These are phyloP conservation scores for Capreolus pygargus DNA, from an alignment of 2,113 vertebrate species.

Conservation along the genomic window DNA sequence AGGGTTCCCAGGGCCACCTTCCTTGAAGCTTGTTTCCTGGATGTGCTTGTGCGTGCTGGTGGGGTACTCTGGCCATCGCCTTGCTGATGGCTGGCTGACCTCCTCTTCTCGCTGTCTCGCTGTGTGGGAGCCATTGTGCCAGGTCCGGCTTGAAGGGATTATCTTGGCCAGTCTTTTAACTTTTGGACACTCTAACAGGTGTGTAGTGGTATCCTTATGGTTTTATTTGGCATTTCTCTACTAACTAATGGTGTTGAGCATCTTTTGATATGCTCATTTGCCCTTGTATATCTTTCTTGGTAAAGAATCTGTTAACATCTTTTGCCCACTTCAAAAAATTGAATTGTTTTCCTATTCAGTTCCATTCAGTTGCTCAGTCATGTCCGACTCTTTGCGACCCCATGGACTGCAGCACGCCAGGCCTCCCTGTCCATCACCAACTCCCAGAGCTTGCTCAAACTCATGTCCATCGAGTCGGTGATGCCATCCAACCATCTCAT, in stretches of 20 bases:
- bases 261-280: background rate
- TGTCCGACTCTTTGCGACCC: background rate
- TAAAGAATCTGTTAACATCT: background rate
- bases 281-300: background rate
- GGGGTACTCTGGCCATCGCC: slow-evolving; percentile 89
- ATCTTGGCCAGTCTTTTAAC: background rate
- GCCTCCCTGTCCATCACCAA: background rate
- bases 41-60: slow-evolving; percentile 91
- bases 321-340: background rate
- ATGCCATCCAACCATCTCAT: background rate
- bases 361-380: background rate
- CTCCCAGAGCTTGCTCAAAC: background rate
- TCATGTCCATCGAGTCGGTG: background rate
- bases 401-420: background rate
- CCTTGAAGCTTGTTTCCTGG: slow-evolving; percentile 89
- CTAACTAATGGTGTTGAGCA: background rate
- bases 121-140: slow-evolving; percentile 87
- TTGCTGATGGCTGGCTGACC: slow-evolving; percentile 90
- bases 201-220: background rate
- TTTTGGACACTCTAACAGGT: background rate
- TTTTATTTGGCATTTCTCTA: background rate
- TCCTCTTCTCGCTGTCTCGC: slow-evolving; percentile 90
- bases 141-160: background rate
- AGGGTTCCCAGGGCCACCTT: slow-evolving; percentile 85
- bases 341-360: background rate